Evolutionary conservation across 2,888 invertebrate genomes (phyloP).

Genomic region (Laothoe populi): DNA sequence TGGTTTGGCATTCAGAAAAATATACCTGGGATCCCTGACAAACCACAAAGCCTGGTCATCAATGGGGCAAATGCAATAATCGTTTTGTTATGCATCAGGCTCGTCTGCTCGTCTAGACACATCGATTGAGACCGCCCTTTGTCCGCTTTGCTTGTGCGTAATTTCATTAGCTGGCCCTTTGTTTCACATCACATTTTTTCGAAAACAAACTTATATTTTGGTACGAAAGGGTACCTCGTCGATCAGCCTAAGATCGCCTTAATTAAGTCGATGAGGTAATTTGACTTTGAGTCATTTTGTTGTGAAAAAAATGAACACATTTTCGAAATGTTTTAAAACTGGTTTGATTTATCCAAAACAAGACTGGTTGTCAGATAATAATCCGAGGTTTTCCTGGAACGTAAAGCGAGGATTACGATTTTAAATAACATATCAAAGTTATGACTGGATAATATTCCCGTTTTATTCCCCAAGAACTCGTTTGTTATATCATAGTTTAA

Average conservation of each 20-base stretch:
- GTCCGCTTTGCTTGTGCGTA: slow-evolving; percentile 50
- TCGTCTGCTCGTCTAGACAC: slow-evolving; percentile 70
- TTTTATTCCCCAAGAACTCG: background rate
- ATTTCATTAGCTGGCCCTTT: slow-evolving; percentile 58
- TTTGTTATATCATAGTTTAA: background rate
- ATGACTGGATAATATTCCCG: background rate
- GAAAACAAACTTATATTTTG: background rate
- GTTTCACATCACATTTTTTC: slow-evolving; percentile 44
- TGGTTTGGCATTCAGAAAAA: too few species aligned
- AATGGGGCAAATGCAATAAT: background rate
- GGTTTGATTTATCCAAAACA: background rate
- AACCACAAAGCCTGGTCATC: background rate
- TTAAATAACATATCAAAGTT: background rate
- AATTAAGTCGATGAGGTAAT: too few species aligned
- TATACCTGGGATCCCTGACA: too few species aligned
- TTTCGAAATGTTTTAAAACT: background rate
- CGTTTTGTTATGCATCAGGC: background rate
- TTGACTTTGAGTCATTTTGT: background rate
- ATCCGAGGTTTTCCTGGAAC: background rate
- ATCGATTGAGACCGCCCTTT: slow-evolving; percentile 70
- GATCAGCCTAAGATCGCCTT: too few species aligned
- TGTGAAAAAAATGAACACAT: background rate
- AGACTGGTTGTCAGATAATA: background rate
- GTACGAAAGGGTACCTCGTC: too few species aligned
- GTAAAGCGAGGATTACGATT: background rate